A percentile compares a stretch with the other conserved stretches of the same genome.
These are phyloP conservation scores for Penelope pileata DNA, from an alignment of 2,113 vertebrate genomes.

Conservation along the genomic window DNA sequence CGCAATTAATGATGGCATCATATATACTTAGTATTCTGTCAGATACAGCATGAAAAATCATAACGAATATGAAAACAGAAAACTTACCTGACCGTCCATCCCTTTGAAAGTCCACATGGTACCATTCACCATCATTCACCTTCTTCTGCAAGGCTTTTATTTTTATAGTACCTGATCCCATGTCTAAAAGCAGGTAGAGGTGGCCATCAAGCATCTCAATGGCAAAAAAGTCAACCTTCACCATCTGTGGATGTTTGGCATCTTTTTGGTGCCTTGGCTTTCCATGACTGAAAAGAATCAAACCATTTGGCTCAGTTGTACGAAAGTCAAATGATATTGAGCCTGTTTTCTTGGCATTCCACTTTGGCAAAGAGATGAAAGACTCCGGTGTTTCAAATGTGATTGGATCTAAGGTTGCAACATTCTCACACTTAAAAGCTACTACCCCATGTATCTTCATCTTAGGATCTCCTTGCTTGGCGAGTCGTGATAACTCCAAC, in stretches of 20 bases:
- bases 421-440: constrained; percentile 98
- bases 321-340: constrained; percentile 99
- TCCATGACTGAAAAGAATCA: constrained; percentile 96
- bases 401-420: constrained; percentile 96
- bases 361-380: constrained; percentile 93
- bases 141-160: constrained; percentile 94
- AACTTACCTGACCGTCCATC: constrained; percentile 93
- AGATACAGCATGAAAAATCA: not conserved
- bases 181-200: constrained; percentile 93
- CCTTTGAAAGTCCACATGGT: constrained; percentile 97
- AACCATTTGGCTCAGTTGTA: constrained; percentile 95
- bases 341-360: constrained; percentile 98
- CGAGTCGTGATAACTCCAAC: constrained; percentile 93
- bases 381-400: constrained; percentile 98
- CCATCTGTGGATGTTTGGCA: constrained; percentile 89
- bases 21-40: not conserved
- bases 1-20: not conserved
- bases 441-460: constrained; percentile 97
- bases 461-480: constrained; percentile 92
- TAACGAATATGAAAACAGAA: not conserved
- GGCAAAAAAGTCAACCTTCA: constrained; percentile 98
- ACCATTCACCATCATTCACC: constrained; percentile 99
- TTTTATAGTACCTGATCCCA: constrained; percentile 98
- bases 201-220: constrained; percentile 98
- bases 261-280: constrained; percentile 94